Evolutionary conservation across 2,888 invertebrate genomes (phyloP), one percentile per base, ranked within the genome.

Genomic region (Nycteola revayana): DNA sequence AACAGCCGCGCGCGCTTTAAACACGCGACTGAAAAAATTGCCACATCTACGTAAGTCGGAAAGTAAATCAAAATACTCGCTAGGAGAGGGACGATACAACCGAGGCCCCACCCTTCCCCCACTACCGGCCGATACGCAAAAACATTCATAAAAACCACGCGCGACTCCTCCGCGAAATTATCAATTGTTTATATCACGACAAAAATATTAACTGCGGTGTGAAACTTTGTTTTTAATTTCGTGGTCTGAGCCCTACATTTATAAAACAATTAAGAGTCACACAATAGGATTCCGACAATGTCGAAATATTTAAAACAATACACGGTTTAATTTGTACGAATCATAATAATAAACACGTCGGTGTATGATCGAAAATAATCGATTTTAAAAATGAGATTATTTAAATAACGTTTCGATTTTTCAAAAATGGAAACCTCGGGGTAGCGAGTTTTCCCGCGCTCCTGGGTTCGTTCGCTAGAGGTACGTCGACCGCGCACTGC

Each of bases 21-120:
- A 72, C 82, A 81, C 86, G 87, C 86, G 86, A 87, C 88, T 88
- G 86, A 86, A 88, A 88, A 86, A 88, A 82, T 77, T 77, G 76
- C 84, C 75, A 81, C 85, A 86, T 81, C 85, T 79, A 81, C 85
- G 86, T 87, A 86, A 86, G 75, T 86, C 70, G 75, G 82, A 87
- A 88, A 87, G 87, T 88, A 88, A 88, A 87, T 88, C 87, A 88
- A 87, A 88, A 88, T 88, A 88, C 83, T 71, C 74, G 81, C 82
- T 85, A 81, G 83, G 71, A 83, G 86, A 86, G 87, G 87, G 87
- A 85, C 87, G 87, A 83, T 71, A 79, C 87, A 66, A 52, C 62
- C 36, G 61, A 82, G 70, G 87, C 87, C 82, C 86, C 87, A 82
- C 87, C 87, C 85, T 79, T 62, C 82, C 83, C 87, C 87, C 85